phyloP scores from a whole-genome alignment of 2,113 vertebrate genomes.

The Tychaedon coryphoeus region DNA sequence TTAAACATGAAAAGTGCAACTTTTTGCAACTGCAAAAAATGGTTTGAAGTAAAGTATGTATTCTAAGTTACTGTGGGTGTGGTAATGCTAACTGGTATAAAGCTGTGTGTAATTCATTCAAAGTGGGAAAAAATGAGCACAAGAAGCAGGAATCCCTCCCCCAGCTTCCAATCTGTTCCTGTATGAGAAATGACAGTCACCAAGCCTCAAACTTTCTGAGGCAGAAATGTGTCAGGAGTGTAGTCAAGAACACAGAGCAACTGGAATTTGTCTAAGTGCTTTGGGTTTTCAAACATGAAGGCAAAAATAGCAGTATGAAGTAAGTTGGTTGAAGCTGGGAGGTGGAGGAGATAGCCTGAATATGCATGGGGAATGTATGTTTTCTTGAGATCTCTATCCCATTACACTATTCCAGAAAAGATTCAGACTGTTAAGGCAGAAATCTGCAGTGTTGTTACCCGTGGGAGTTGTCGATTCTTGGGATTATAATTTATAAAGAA shows the following conservation, averaged over 20 bases:
- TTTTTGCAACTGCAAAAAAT: background rate
- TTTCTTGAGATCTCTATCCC: background rate
- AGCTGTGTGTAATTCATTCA: background rate
- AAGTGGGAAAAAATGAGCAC: background rate
- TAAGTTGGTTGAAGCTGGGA: background rate
- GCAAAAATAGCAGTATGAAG: background rate
- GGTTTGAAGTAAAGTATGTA: background rate
- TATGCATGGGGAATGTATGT: background rate
- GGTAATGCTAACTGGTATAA: background rate
- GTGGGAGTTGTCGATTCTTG: background rate
- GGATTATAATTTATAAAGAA: background rate
- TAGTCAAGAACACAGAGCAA: background rate
- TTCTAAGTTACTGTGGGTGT: background rate
- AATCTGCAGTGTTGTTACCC: background rate
- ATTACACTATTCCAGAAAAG: background rate
- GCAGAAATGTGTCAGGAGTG: background rate
- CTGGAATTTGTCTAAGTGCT: background rate
- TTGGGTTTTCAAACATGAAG: background rate
- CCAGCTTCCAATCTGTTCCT: constrained; percentile 2
- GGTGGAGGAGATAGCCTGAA: background rate
- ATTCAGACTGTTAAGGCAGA: background rate
- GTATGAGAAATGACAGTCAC: background rate
- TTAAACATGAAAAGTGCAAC: background rate
- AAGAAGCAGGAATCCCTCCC: background rate
- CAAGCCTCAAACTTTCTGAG: background rate